Base-by-base conservation (phyloP, 1,140 invertebrate species). In the Anastrepha obliqua region DNA sequence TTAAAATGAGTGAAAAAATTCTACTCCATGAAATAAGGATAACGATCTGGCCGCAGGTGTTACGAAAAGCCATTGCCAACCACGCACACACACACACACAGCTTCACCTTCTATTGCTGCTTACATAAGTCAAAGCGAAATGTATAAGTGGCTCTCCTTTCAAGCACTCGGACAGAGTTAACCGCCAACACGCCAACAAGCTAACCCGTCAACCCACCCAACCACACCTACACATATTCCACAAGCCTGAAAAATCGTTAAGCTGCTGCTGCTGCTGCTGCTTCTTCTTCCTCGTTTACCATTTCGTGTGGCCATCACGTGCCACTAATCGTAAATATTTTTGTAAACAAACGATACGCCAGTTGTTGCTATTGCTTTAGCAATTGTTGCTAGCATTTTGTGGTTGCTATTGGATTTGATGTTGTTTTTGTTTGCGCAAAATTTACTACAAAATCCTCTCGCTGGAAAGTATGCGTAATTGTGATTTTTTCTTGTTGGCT, bases 321-420 rank as follows among this genome's bases (percentile, higher is more conserved):
- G 74, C 47, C 74, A 81, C 47, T n/a, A 81, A 55, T 81, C 74
- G 47, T 81, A 55, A 81, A 81, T 81, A 81, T 81, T 81, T 81
- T 81, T 81, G 74, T 81, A 81, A 81, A 81, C 74, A 81, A 81
- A 81, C 20, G 42, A 81, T 44, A 81, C n/a, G 17, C 9, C 17
- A 51, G 74, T 44, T 70, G 67, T 81, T 81, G 47, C 20, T 81
- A 47, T 29, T 58, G 47, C 9, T 29, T 17, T 9, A 47, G 64
- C 64, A 39, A 39, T 42, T 47, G 70, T 74, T 74, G 70, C 44
- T 74, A 42, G 39, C 13, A 20, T 20, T 55, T 55, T 51, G 44
- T 81, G 44, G 17, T 9, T 78, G 42, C 42, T 62, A 15, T 62
- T 55, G 51, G 51, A 55, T 55, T 55, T 78, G 42, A 11, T 78